A percentile compares a stretch with the other conserved stretches of the same genome.
Conservation (phyloP, 1,140 invertebrate genomes). For the Triops cancriformis region DNA sequence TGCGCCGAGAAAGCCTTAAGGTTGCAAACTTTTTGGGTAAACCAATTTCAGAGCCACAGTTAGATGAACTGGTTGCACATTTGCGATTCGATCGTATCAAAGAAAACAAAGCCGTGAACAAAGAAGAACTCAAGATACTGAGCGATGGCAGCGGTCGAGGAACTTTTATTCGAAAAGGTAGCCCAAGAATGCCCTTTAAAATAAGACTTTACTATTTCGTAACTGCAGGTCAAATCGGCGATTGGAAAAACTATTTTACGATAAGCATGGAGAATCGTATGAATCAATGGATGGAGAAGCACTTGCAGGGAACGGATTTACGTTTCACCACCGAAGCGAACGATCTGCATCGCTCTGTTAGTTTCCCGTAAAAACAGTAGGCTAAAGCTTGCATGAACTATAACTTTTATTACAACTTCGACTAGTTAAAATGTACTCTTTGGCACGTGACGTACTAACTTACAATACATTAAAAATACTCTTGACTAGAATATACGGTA, state of each 20-base stretch:
- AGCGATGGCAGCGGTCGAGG: conserved; percentile 35
- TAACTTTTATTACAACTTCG: neutral
- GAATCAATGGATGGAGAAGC: conserved; percentile 61
- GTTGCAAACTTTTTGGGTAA: conserved; percentile 52
- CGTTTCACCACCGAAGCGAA: conserved; percentile 36
- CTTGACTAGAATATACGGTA: neutral
- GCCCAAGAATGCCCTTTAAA: conserved; percentile 22
- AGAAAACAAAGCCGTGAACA: conserved; percentile 40
- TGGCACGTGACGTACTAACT: too few relatives aligned
- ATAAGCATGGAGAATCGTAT: conserved; percentile 52
- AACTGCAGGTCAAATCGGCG: conserved; percentile 59
- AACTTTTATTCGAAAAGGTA: conserved; percentile 43
- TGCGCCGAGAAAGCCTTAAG: conserved; percentile 47
- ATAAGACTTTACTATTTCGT: conserved; percentile 8
- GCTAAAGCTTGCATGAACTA: neutral
- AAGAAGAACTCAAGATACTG: conserved; percentile 38
- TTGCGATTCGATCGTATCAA: conserved; percentile 41
- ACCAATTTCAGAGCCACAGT: conserved; percentile 40
- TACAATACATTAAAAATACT: neutral
- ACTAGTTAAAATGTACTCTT: neutral
- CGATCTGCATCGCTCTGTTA: neutral
- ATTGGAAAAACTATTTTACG: conserved; percentile 74
- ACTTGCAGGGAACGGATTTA: conserved; percentile 49
- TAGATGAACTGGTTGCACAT: conserved; percentile 29
- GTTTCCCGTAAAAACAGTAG: neutral